Conservation (phyloP, 2,888 invertebrate species). For the Smittia sp. region DNA sequence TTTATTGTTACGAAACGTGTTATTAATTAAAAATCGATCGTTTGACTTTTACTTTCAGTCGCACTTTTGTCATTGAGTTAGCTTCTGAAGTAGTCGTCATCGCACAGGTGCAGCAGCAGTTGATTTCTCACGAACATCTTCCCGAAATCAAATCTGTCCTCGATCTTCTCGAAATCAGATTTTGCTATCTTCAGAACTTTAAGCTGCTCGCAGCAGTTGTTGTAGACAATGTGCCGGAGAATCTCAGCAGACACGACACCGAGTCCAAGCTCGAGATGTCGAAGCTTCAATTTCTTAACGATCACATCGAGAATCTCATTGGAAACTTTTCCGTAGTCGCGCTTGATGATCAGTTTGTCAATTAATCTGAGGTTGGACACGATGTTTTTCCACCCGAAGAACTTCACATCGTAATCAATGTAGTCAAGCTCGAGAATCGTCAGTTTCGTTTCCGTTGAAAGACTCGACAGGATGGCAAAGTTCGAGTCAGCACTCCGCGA, state of each 20-base stretch:
- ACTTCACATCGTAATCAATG: constrained; percentile 36
- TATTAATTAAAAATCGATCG: background rate
- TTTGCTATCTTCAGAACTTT: constrained; percentile 20
- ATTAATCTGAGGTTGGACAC: constrained; percentile 12
- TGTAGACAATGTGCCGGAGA: constrained; percentile 16
- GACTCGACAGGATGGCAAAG: background rate
- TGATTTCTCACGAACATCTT: background rate
- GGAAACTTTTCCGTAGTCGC: constrained; percentile 30
- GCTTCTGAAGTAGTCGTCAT: background rate
- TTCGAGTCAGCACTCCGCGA: constrained; percentile 15
- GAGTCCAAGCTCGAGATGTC: constrained; percentile 14
- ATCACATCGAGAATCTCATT: constrained; percentile 30
- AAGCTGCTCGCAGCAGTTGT: constrained; percentile 15
- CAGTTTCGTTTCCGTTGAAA: background rate
- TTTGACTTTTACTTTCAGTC: background rate
- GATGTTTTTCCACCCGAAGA: constrained; percentile 34
- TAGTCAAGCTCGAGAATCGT: constrained; percentile 12
- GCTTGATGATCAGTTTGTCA: constrained; percentile 19
- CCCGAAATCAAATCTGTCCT: background rate
- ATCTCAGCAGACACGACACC: constrained; percentile 24
- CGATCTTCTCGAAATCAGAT: constrained; percentile 24
- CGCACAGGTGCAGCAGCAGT: background rate
- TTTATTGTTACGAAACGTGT: background rate
- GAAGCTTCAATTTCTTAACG: constrained; percentile 4
- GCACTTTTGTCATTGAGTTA: background rate